Evolutionary conservation across 2,888 invertebrate genomes (phyloP).

Genomic region (Arge pagana): DNA sequence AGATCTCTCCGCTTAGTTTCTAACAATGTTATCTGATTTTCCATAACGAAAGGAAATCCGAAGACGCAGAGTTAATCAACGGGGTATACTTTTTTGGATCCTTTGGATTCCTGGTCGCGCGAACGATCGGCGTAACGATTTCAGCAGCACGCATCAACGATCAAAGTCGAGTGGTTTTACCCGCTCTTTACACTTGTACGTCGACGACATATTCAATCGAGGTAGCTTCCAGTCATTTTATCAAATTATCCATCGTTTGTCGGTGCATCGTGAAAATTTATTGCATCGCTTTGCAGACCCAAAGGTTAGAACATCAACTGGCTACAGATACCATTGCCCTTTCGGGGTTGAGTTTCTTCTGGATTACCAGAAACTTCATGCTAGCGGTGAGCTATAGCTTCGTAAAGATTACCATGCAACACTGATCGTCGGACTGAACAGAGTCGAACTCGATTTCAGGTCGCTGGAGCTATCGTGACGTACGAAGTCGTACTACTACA

Average conservation of each 20-base stretch:
- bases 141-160: slow-evolving; percentile 60
- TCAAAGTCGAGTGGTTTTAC: slow-evolving; percentile 55
- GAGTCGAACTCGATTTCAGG: too few species aligned
- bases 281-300: slow-evolving; percentile 50
- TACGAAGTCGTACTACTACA: slow-evolving; percentile 71
- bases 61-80: slow-evolving; percentile 44
- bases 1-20: too few species aligned
- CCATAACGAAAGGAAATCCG: too few species aligned
- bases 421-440: too few species aligned
- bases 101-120: slow-evolving; percentile 58
- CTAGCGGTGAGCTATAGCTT: slow-evolving; percentile 59
- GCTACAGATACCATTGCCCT: slow-evolving; percentile 58
- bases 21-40: too few species aligned
- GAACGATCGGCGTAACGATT: slow-evolving; percentile 59
- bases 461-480: slow-evolving; percentile 67
- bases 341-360: slow-evolving; percentile 64
- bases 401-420: too few species aligned
- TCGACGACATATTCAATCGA: slow-evolving; percentile 56
- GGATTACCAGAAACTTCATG: slow-evolving; percentile 63
- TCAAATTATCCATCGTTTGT: too few species aligned
- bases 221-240: too few species aligned
- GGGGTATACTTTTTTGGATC: slow-evolving; percentile 61
- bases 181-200: slow-evolving; percentile 58
- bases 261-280: too few species aligned
- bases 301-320: slow-evolving; percentile 53